Percentiles rank a stretch among this genome's conserved stretches.
These are phyloP conservation scores for Dipodomys stephensi DNA, from an alignment of 2,113 vertebrate species.

Conservation along the genomic window DNA sequence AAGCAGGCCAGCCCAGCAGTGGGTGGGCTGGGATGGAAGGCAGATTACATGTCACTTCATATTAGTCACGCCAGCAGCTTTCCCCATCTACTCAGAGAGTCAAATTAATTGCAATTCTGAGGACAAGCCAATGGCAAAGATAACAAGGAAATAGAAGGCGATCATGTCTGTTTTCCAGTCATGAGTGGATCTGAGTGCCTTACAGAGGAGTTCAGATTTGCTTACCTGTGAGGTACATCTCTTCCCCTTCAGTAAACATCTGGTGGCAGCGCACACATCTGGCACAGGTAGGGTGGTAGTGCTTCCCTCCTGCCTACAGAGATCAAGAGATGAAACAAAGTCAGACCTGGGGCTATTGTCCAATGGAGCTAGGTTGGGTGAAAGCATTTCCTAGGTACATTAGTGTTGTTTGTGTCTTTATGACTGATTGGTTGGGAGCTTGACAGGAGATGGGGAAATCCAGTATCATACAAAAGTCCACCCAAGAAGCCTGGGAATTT, in stretches of 20 bases:
- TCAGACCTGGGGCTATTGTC: not conserved
- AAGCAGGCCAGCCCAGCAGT: conserved; percentile 65
- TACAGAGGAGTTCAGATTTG: not conserved
- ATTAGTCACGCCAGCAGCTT: conserved; percentile 71
- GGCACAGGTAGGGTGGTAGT: conserved; percentile 98
- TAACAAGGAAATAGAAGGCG: not conserved
- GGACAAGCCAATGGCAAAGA: conserved; percentile 32
- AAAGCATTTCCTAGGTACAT: not conserved
- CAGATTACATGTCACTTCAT: conserved; percentile 76
- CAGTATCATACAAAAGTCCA: not conserved
- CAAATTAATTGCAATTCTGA: conserved; percentile 49
- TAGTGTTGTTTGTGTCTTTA: not conserved
- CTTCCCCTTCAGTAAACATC: conserved; percentile 99
- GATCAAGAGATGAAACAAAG: not conserved
- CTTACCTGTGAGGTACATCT: conserved; percentile 99
- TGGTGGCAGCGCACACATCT: conserved; percentile 97
- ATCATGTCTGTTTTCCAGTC: not conserved
- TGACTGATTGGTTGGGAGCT: not conserved
- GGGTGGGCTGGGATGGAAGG: conserved; percentile 45
- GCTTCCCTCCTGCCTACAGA: conserved; percentile 95
- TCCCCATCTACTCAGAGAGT: conserved; percentile 32
- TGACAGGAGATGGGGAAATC: not conserved
- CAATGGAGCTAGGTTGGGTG: not conserved
- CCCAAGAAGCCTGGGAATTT: not conserved
- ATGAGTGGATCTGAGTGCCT: not conserved